Percentiles rank a stretch among this genome's conserved stretches.
Conservation (phyloP, 2,888 invertebrate genomes). For the Ashinkailepas kermadecensis region DNA sequence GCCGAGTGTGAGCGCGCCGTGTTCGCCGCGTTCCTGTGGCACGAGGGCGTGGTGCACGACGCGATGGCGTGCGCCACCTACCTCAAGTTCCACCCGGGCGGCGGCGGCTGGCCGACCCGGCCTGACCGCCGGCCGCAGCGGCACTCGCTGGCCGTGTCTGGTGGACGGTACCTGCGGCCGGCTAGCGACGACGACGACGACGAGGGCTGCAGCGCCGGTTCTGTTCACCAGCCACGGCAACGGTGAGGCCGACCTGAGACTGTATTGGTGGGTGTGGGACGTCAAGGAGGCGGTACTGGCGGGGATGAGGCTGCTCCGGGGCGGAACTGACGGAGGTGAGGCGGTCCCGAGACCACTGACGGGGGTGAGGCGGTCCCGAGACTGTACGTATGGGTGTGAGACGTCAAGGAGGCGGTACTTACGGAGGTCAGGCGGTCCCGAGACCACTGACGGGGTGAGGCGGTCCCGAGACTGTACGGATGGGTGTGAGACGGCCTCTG, state of each 20-base stretch:
- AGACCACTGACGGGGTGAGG: too few species aligned
- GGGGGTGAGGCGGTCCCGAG: too few species aligned
- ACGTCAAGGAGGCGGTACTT: too few species aligned
- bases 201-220: too few species aligned
- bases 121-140: slow-evolving; percentile 48
- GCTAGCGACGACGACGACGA: slow-evolving; percentile 28
- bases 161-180: slow-evolving; percentile 34
- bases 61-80: slow-evolving; percentile 97
- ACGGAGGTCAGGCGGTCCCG: too few species aligned
- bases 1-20: slow-evolving; percentile 88
- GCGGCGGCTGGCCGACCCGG: slow-evolving; percentile 60
- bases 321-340: too few species aligned
- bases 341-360: too few species aligned
- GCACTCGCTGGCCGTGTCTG: slow-evolving; percentile 77
- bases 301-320: too few species aligned
- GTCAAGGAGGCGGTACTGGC: not conserved
- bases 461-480: too few species aligned
- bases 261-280: too few species aligned
- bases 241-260: not conserved
- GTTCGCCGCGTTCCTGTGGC: slow-evolving; percentile 94
- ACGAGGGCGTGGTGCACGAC: slow-evolving; percentile 93
- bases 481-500: too few species aligned
- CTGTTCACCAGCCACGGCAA: not conserved
- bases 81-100: slow-evolving; percentile 80
- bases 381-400: too few species aligned